Base-by-base conservation (phyloP, 2,888 invertebrate genomes). In the Eueremaeus valkanovi region DNA sequence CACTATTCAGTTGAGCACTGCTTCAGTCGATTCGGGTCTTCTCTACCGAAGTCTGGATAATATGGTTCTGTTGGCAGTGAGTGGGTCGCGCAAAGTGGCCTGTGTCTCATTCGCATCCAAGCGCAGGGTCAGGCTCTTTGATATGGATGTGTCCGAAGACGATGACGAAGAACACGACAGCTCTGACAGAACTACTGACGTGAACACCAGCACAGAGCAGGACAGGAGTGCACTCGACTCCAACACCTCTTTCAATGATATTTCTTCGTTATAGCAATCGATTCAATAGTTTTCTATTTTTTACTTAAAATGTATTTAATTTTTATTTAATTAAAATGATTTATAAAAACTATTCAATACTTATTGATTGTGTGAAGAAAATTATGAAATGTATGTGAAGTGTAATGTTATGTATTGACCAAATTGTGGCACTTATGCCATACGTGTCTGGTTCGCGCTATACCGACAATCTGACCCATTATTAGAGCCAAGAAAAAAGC, bases 121-220 rank as follows among this genome's bases (percentile, higher is more conserved):
- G 74, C 88, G 92, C 76, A 91, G 92, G 83, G 90, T 95, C 61
- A 87, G 92, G 78, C 87, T 95, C 70, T 92, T 92, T 82, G 93
- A 95, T 83, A 94, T 94, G 89, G 95, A 95, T 85, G 91, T 90
- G 0, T 95, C 95, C 82, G 94, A 93, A 31, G 92, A 92, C 75
- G 92, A 92, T 76, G 95, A 95, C 78, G 94, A 93, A 75, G 91
- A 91, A 49, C 90, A 16, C 24, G n/a, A 55, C 5, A 27, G n/a
- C 18, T 51, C 55, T 1, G 55, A 27, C 27, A 55, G 24, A 55
- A 55, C 21, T 0, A 27, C 13, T 27, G 55, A 55, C 6, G 1
- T 27, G 55, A 55, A 55, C 16, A 27, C 27, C 1, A 55, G 55
- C 11, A 13, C 27, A 55, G 27, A 55, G 24, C 55, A 27, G 55